phyloP scores from a whole-genome alignment of 1,140 invertebrate genomes.

The Conus betulinus region DNA sequence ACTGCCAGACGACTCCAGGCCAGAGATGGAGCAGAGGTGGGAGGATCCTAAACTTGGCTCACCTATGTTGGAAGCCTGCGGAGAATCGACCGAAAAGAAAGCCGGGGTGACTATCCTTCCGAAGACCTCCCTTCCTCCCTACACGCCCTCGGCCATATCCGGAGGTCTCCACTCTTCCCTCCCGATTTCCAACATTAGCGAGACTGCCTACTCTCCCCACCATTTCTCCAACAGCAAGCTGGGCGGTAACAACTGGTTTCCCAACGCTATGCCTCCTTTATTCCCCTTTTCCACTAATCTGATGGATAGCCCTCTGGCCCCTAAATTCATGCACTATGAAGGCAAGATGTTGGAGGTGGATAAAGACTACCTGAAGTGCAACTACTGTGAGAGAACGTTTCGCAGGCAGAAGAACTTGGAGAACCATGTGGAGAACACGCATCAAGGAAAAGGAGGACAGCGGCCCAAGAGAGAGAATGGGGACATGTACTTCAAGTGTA shows the following conservation, averaged over 20 bases:
- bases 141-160: neutral
- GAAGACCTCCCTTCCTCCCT: neutral
- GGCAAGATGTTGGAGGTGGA: conserved; percentile 67
- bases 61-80: neutral
- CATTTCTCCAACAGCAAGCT: conserved; percentile 42
- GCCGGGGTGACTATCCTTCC: neutral
- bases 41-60: conserved; percentile 6
- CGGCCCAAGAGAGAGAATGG: conserved; percentile 63
- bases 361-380: conserved; percentile 74
- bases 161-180: conserved; percentile 32
- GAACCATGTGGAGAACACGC: conserved; percentile 72
- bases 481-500: conserved; percentile 75
- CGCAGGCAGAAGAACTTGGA: conserved; percentile 71
- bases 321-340: conserved; percentile 65
- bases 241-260: conserved; percentile 52
- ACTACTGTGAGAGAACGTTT: conserved; percentile 72
- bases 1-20: conserved; percentile 20
- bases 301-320: conserved; percentile 63
- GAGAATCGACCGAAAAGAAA: conserved; percentile 18
- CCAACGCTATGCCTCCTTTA: conserved; percentile 60
- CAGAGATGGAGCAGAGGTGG: neutral
- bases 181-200: conserved; percentile 52
- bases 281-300: conserved; percentile 65
- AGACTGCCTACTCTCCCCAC: conserved; percentile 56
- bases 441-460: conserved; percentile 66